A percentile compares a stretch with the other conserved stretches of the same genome.
phyloP scores from a whole-genome alignment of 2,888 invertebrate genomes.

The Colostygia pectinataria region DNA sequence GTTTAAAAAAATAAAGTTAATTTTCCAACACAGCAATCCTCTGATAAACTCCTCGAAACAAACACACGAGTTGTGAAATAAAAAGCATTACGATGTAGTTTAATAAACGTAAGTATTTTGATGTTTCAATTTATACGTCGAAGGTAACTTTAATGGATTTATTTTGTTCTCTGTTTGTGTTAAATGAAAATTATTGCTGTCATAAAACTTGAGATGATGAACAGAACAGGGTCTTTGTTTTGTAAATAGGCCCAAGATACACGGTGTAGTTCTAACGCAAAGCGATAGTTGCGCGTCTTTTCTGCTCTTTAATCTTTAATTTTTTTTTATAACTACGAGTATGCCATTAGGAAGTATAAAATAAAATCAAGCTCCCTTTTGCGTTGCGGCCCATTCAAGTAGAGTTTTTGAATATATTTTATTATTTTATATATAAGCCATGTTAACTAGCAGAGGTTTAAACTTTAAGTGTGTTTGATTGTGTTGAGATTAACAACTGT shows the following conservation, averaged over 20 bases:
- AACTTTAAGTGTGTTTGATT: too few species aligned
- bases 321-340: too few species aligned
- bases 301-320: too few species aligned
- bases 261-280: neutral
- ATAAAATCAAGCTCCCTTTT: too few species aligned
- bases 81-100: constrained; percentile 66
- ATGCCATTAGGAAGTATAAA: too few species aligned
- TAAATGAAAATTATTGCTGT: constrained; percentile 50
- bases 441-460: too few species aligned
- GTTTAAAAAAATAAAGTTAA: neutral
- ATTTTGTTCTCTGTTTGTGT: constrained; percentile 53
- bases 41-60: neutral
- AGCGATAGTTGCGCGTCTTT: too few species aligned
- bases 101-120: constrained; percentile 61
- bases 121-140: constrained; percentile 60
- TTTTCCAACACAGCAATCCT: neutral
- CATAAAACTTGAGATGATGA: constrained; percentile 39
- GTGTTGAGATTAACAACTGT: too few species aligned
- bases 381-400: too few species aligned
- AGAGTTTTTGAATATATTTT: too few species aligned
- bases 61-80: constrained; percentile 49
- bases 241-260: constrained; percentile 10
- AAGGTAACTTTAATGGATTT: constrained; percentile 58
- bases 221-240: constrained; percentile 33
- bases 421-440: too few species aligned